These are phyloP conservation scores for Zoanthus solanderi DNA, from an alignment of 92 coral and sea anemone species.

Conservation along the genomic window DNA sequence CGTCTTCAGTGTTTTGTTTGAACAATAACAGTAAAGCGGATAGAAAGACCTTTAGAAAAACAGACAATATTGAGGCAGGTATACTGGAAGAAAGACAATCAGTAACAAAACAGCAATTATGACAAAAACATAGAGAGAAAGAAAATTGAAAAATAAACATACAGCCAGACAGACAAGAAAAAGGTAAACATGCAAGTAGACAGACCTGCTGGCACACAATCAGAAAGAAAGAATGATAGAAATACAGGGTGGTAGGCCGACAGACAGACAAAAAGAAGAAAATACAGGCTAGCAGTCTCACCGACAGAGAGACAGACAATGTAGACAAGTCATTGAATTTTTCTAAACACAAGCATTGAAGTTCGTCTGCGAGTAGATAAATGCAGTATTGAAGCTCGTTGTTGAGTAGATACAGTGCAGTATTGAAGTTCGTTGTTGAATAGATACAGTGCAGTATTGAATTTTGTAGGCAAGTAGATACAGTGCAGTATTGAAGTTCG, in stretches of 20 bases:
- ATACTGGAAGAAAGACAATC: not conserved
- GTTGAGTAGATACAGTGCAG: too few species aligned
- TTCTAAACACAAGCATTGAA: too few species aligned
- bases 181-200: not conserved
- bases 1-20: too few species aligned
- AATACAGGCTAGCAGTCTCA: too few species aligned
- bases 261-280: not conserved
- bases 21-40: not conserved
- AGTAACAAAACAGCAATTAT: not conserved
- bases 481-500: too few species aligned
- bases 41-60: not conserved
- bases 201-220: not conserved
- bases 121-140: not conserved
- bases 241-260: not conserved
- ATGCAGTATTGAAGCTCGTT: too few species aligned
- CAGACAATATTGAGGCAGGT: not conserved
- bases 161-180: not conserved
- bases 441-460: too few species aligned
- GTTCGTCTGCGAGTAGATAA: too few species aligned
- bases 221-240: not conserved
- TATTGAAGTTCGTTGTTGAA: too few species aligned
- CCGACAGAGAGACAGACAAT: too few species aligned
- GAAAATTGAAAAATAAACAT: not conserved
- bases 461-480: too few species aligned
- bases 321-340: too few species aligned